Evolutionary conservation across 2,888 invertebrate genomes (phyloP), one percentile per base, ranked within the genome.

Genomic region (Chrysomela aeneicollis): DNA sequence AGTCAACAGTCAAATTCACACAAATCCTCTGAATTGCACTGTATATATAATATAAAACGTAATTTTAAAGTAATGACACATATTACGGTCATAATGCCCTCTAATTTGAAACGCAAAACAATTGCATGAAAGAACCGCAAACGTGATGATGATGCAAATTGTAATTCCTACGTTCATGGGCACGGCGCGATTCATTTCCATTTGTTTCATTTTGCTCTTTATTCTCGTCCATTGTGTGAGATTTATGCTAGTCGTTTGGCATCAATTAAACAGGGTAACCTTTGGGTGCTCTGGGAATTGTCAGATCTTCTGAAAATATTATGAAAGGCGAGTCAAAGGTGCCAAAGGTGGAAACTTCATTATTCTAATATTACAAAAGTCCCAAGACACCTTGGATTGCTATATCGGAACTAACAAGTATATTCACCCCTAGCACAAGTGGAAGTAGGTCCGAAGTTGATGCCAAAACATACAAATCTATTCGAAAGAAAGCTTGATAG

Each of bases 61-160:
- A 42, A 42, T 42, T 42, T 42, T 15, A 42, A 2, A 42, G 42
- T 42, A 42, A 42, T 42, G 42, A 42, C 42, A 42, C 42, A 42
- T 42, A 42, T 42, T 15, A 42, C 8, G 15, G 42, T 15, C 42
- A 42, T 42, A 42, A 42, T 42, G 42, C 42, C 42, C 42, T 42
- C 15, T 42, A 42, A 42, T 42, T 42, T 12, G n/a, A 42, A 42
- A n/a, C 42, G 42, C 42, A 15, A 42, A 42, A 42, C 42, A 42
- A 42, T 42, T 42, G 42, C n/a, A 42, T 42, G 12, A 42, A 42
- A 42, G 42, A 42, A 42, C 42, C 42, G 42, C 42, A 42, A 15
- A 42, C 42, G 42, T 42, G 42, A 35, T 12, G 26, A 35, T 35
- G 42, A 42, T 42, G 42, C 42, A 42, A 42, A 42, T 42, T 42